Evolutionary conservation across 2,888 invertebrate genomes (phyloP).

Genomic region (Polydrusus cervinus): DNA sequence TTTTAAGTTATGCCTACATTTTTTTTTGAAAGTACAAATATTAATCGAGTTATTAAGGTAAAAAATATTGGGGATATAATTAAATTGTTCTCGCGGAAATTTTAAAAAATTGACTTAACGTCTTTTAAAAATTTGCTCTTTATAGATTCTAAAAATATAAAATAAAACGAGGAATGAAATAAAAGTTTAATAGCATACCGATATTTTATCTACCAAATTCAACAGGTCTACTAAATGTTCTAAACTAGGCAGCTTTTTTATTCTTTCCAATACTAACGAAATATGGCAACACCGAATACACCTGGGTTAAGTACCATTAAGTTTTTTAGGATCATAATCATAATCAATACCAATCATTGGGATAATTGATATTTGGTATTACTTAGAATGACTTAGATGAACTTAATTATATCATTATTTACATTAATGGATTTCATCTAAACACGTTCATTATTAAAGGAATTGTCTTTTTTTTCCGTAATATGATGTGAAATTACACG

Average conservation of each 20-base stretch:
- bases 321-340: slow-evolving; percentile 15
- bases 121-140: too few species aligned
- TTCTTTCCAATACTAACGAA: not conserved
- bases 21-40: too few species aligned
- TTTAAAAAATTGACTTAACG: too few species aligned
- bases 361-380: slow-evolving; percentile 9
- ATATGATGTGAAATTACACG: not conserved
- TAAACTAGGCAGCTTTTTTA: too few species aligned
- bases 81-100: too few species aligned
- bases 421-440: not conserved
- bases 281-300: not conserved
- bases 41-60: too few species aligned
- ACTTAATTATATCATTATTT: slow-evolving; percentile 3
- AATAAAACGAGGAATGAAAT: too few species aligned
- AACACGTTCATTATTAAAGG: not conserved
- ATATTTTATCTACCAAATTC: not conserved
- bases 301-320: not conserved
- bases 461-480: not conserved
- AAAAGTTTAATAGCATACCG: too few species aligned
- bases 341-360: slow-evolving; percentile 2
- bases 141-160: too few species aligned
- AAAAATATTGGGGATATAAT: too few species aligned
- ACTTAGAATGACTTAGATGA: not conserved
- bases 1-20: too few species aligned
- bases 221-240: too few species aligned